Percentiles rank a stretch among this genome's conserved stretches.
phyloP scores from a whole-genome alignment of 2,113 vertebrate species.

The Sialia sialis region DNA sequence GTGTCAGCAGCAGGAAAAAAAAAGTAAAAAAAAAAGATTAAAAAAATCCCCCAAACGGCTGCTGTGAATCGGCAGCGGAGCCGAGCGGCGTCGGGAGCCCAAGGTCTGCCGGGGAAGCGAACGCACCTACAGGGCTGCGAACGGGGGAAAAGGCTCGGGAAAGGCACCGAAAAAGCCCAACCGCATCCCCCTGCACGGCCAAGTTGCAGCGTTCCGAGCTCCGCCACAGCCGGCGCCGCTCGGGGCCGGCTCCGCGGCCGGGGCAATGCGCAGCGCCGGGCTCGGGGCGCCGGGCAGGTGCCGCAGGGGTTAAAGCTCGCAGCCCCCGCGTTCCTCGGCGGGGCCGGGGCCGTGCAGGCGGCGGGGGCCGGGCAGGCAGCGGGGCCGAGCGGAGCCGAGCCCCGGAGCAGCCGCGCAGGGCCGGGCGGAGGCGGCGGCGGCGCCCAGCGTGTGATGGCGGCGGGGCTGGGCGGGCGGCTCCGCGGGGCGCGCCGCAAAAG shows the following conservation, averaged over 20 bases:
- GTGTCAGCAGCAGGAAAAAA: slow-evolving; percentile 32
- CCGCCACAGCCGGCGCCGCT: not conserved
- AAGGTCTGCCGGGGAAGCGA: not conserved
- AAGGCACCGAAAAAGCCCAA: not conserved
- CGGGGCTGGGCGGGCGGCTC: not conserved
- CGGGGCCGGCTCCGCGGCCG: not conserved
- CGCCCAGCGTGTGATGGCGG: too few species aligned
- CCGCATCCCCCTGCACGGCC: not conserved
- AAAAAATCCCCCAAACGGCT: not conserved
- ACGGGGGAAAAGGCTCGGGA: not conserved
- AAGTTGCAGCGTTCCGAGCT: not conserved
- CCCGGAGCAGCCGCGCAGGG: not conserved
- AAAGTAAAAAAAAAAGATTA: not conserved
- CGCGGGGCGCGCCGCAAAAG: too few species aligned
- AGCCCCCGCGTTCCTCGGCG: not conserved
- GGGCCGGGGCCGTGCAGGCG: not conserved
- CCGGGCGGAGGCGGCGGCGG: too few species aligned
- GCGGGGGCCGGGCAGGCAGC: not conserved
- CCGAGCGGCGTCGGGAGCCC: not conserved
- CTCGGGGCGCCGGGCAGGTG: not conserved
- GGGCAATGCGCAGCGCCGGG: not conserved
- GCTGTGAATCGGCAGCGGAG: slow-evolving; percentile 45
- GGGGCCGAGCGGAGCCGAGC: not conserved
- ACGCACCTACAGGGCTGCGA: not conserved
- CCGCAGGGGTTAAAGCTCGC: not conserved